phyloP scores from a whole-genome alignment of 2,113 vertebrate genomes.

The Plecotus auritus region DNA sequence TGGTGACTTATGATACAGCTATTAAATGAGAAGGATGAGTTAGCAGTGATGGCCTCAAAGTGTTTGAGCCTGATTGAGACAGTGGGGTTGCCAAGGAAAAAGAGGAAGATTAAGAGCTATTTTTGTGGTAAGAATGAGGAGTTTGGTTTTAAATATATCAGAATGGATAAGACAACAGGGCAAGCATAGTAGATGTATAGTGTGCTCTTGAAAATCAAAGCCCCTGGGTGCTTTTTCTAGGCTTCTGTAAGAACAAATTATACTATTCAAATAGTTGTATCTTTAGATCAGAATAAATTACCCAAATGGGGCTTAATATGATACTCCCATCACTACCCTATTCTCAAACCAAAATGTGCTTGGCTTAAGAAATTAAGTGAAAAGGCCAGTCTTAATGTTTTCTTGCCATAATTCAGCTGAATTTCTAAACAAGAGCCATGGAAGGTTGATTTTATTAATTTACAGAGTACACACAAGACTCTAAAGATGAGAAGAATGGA shows the following conservation, averaged over 20 bases:
- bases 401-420: not conserved
- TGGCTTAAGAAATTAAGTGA: conserved; percentile 1
- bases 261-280: not conserved
- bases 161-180: not conserved
- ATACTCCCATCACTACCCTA: not conserved
- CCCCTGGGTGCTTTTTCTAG: not conserved
- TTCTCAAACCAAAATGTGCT: conserved; percentile 3
- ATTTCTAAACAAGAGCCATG: not conserved
- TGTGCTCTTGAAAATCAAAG: not conserved
- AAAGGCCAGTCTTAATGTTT: not conserved
- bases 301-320: not conserved
- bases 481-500: not conserved
- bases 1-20: not conserved
- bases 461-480: not conserved
- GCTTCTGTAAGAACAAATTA: not conserved
- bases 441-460: not conserved
- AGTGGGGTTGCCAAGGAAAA: not conserved
- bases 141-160: not conserved
- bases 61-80: not conserved
- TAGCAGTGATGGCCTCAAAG: not conserved
- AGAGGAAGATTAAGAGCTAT: not conserved
- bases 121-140: not conserved
- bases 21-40: not conserved
- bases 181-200: not conserved
- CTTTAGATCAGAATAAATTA: not conserved